phyloP scores from a whole-genome alignment of 30 jellyfish, hydroid and myxozoan species.

The Rhopilema esculentum region DNA sequence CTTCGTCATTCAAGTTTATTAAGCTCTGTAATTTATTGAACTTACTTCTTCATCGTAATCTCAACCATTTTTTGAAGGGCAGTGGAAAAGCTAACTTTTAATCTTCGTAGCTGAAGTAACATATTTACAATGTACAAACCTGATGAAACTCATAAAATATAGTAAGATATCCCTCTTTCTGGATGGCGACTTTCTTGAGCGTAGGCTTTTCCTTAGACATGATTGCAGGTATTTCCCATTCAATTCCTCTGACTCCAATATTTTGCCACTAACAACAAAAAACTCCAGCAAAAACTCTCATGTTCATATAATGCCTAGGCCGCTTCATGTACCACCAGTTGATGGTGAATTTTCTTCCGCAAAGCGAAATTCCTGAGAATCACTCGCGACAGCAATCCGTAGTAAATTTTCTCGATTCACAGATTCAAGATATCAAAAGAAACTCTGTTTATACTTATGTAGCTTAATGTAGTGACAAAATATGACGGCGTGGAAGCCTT shows the following conservation, averaged over 20 bases:
- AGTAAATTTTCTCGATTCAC: not conserved
- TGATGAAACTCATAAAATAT: conserved; percentile 80
- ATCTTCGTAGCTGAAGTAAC: not conserved
- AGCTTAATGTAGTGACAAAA: not conserved
- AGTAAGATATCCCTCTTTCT: conserved; percentile 87
- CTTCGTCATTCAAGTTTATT: not conserved
- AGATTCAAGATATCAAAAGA: too few species aligned
- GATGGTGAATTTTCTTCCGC: conserved; percentile 25
- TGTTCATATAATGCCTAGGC: not conserved
- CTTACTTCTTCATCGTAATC: too few species aligned
- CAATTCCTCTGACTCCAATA: not conserved
- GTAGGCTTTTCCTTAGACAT: conserved; percentile 31
- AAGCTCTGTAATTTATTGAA: not conserved
- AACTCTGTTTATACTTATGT: not conserved
- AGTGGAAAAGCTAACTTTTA: not conserved
- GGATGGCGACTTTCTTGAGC: conserved; percentile 88
- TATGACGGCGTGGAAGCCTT: not conserved
- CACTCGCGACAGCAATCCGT: not conserved
- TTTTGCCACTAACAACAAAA: not conserved
- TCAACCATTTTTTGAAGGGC: not conserved
- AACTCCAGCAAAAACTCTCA: not conserved
- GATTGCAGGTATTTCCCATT: not conserved
- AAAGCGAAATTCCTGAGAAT: not conserved
- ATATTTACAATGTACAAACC: conserved; percentile 57
- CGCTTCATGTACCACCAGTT: not conserved